These are phyloP conservation scores for Phalacrocorax aristotelis DNA, from an alignment of 2,113 vertebrate genomes.

Conservation along the genomic window DNA sequence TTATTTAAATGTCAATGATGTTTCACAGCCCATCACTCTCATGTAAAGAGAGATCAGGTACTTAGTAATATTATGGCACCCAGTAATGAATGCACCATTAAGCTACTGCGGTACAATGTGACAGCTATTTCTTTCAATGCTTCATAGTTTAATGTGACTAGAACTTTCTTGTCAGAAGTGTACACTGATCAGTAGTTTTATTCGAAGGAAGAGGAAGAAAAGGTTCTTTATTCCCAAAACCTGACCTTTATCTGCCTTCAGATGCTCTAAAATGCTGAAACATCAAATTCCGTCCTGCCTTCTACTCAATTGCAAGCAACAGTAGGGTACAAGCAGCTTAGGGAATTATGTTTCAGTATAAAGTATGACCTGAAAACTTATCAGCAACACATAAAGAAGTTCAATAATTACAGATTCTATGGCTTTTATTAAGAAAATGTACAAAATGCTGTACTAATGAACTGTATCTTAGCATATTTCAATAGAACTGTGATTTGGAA, in stretches of 20 bases:
- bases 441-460: not conserved
- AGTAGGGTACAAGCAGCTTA: not conserved
- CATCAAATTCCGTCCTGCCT: not conserved
- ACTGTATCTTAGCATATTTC: not conserved
- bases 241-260: not conserved
- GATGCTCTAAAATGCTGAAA: not conserved
- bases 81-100: not conserved
- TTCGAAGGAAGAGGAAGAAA: not conserved
- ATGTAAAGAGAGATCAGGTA: not conserved
- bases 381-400: not conserved
- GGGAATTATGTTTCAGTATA: not conserved
- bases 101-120: not conserved
- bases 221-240: not conserved
- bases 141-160: not conserved
- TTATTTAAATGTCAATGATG: not conserved
- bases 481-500: not conserved
- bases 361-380: not conserved
- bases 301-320: not conserved
- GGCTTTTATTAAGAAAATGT: not conserved
- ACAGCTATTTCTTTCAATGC: not conserved
- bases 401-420: not conserved
- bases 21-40: not conserved
- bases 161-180: not conserved
- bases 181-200: not conserved
- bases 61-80: not conserved